Base-by-base conservation (phyloP, 2,113 vertebrate species). In the Corydoras maculifer region DNA sequence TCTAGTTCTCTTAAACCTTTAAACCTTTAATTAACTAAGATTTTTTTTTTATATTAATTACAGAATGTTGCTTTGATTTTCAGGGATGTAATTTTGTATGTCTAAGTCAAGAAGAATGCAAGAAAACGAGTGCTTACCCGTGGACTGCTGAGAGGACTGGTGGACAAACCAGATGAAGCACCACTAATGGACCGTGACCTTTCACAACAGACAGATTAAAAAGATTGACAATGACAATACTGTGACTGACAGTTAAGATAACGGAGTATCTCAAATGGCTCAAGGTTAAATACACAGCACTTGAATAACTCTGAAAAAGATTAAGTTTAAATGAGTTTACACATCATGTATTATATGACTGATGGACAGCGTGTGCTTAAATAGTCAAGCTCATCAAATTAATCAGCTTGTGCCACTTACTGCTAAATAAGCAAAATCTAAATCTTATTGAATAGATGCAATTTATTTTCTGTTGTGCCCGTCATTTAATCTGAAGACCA, bases 151-250 rank as follows among this genome's bases (percentile, higher is more conserved):
- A 99, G 94, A 1, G 96, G 96, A 81, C 95, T 99, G 81, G 93
- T 97, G 85, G 95, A 98, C 73, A 99, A 91, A 79, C 93, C 93
- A 9, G 96, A 98, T 0, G 95, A 99, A 0, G 96, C 96, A 18
- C 96, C 96, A 0, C 96, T 99, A 92, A 99, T 97, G 69, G 96
- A 99, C 58, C 96, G 89, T 72, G 96, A 99, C 90, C 96, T 99
- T 76, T 58, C 53, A 67, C 12, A n/a, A 35, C 6, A 15, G 4
- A 43, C 11, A 57, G 54, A 57, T 57, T 57, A 53, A 53, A 53
- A 10, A 57, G 54, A 57, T 43, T 43, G 35, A 43, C 35, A 15
- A 57, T 57, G 54, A 57, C n/a, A 13, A 57, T 7, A 57, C 6
- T n/a, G 14, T 53, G 9, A 53, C 35, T 53, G 51, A 53, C 51